These are phyloP conservation scores for Pogonomyrmex californicus DNA, from an alignment of 1,140 invertebrate species.

Conservation along the genomic window DNA sequence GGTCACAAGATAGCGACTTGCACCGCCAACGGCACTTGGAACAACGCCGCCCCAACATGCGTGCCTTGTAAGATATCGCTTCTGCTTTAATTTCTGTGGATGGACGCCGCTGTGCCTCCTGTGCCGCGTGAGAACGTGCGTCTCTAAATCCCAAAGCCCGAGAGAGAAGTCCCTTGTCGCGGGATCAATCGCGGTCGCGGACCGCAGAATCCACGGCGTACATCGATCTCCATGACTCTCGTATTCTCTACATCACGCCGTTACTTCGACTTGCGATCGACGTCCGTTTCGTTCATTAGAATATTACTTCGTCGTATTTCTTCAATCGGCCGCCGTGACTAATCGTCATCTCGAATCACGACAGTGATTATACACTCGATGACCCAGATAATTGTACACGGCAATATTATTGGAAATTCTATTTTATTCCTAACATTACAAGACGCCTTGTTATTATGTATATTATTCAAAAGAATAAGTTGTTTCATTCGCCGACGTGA, in stretches of 20 bases:
- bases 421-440: background rate
- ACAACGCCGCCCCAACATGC: slow-evolving; percentile 81
- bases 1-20: slow-evolving; percentile 83
- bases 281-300: background rate
- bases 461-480: background rate
- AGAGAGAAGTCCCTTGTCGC: background rate
- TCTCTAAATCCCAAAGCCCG: background rate
- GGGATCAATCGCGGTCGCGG: slow-evolving; percentile 1
- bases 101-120: too few relatives aligned
- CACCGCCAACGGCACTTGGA: slow-evolving; percentile 77
- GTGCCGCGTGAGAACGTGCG: too few relatives aligned
- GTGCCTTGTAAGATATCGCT: slow-evolving; percentile 75
- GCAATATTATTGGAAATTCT: background rate
- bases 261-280: slow-evolving; percentile 13
- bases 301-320: background rate
- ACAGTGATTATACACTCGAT: background rate
- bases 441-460: background rate
- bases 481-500: background rate
- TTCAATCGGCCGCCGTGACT: background rate
- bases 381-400: background rate
- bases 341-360: background rate
- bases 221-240: slow-evolving; percentile 9
- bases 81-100: too few relatives aligned
- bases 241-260: too few relatives aligned
- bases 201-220: background rate